Conservation (phyloP, 2,888 invertebrate species). For the Drosophila subsilvestris region DNA sequence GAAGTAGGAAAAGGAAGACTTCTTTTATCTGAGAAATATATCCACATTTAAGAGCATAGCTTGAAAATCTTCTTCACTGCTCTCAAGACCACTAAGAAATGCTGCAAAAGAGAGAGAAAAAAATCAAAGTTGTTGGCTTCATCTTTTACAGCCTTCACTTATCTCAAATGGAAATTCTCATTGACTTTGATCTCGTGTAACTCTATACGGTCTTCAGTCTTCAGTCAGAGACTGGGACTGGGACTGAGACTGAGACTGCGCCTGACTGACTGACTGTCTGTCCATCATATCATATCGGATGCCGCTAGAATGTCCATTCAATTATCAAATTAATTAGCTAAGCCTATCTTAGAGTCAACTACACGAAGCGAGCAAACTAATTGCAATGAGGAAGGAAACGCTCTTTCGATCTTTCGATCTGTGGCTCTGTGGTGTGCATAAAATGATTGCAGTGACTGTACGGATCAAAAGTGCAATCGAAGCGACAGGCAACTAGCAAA, state of each 20-base stretch:
- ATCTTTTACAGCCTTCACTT: not conserved
- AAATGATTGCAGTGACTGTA: slow-evolving; percentile 25
- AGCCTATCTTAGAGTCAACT: slow-evolving; percentile 61
- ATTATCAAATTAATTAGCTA: slow-evolving; percentile 75
- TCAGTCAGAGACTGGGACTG: not conserved
- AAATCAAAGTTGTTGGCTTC: not conserved
- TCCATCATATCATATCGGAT: slow-evolving; percentile 13
- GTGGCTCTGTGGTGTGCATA: slow-evolving; percentile 45
- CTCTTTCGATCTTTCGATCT: slow-evolving; percentile 16
- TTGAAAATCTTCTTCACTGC: not conserved
- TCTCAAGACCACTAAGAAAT: not conserved
- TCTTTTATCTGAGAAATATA: too few species aligned
- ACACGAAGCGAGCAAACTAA: slow-evolving; percentile 41
- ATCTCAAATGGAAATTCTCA: not conserved
- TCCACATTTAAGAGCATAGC: too few species aligned
- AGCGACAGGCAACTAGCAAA: slow-evolving; percentile 39
- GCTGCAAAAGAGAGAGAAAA: too few species aligned
- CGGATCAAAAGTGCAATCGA: slow-evolving; percentile 50
- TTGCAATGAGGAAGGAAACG: slow-evolving; percentile 48
- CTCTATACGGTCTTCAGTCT: slow-evolving; percentile 13
- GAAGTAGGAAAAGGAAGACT: not conserved
- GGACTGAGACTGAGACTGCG: not conserved
- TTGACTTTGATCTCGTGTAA: slow-evolving; percentile 17
- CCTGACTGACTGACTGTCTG: not conserved
- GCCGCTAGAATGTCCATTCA: slow-evolving; percentile 52